Evolutionary conservation across 2,888 invertebrate species (phyloP), one percentile per base, ranked within the genome.

Genomic region (Cerastis leucographa): DNA sequence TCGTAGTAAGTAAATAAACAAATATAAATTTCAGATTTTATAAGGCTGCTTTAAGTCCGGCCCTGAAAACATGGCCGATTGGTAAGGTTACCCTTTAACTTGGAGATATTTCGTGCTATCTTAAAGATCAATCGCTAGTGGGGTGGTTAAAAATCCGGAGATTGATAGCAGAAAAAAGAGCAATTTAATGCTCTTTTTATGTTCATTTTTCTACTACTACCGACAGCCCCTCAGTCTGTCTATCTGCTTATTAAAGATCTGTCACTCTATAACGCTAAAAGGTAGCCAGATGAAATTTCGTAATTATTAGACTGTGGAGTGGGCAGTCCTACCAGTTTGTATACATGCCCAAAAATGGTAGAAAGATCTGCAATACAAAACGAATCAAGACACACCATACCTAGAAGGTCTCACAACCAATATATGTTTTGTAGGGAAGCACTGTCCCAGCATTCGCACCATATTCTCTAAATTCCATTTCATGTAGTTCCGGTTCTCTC

Each of bases 381-480:
- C 25, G 9, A 19, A n/a, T 3, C 59, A 29, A 19, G 8, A 29
- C 19, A 61, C 35, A 80, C 17, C 90, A 92, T 94, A 98, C 98
- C 98, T 98, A 74, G 97, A 97, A 49, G 98, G 98, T 84, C 97
- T 97, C 78, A 98, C 97, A 84, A 98, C 97, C 80, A 98, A 95
- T 71, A 98, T 97, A 92, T 98, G 98, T 86, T 97, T 97, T 79
- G 97, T 94, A 0, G 98, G 98, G 94, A 99, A 99, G 87, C 97
- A 97, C 79, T 97, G 95, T 68, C 97, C 97, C 70, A 99, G 95
- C 83, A 98, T 94, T 70, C 97, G 95, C 49, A 98, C 98, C 42
- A 98, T 98, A 88, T 97, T 97, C 93, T 99, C 98, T 82, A 99
- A 95, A 94, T 98, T 98, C 98, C 99, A 99, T 86, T 97, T 97